Base-by-base conservation (phyloP, 2,797 vertebrate species). In the Prunella strophiata region DNA sequence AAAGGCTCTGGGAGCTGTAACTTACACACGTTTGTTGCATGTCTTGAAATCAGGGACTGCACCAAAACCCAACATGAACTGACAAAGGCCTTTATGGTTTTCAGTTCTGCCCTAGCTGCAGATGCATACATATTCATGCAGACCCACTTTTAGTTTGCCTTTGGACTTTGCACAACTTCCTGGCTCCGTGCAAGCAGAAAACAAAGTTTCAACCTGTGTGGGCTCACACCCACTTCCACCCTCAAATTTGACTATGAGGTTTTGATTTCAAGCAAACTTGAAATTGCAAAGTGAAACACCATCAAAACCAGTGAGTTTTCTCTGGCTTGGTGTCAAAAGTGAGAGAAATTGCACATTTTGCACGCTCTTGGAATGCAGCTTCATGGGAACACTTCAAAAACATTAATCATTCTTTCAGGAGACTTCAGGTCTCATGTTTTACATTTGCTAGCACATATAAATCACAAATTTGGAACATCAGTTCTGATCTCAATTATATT, bases 391-490 rank as follows among this genome's bases (percentile, higher is more conserved):
- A 8, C 74, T 96, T 93, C 38, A 32, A 36, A 89, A 93, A 16
- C 93, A 90, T 96, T 90, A 94, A 91, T 96, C 85, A 94, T 87
- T 61, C 89, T 87, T 94, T 82, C 88, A 95, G 61, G 42, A 94
- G 77, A 54, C 34, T 86, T 91, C 77, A 86, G 74, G 63, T 81
- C 80, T 87, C 67, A 17, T 51, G 45, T 85, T 94, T 93, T 94
- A 86, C 79, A 42, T 79, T 94, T 0, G 0, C 63, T 82, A 82
- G 58, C 58, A 57, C 47, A 47, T 70, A 94, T 74, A 88, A 95
- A 94, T 95, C 88, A 88, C 76, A 70, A 79, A 78, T 77, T 63
- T 90, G 85, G 76, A 90, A 75, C 52, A 63, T 48, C 67, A 54
- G 22, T 40, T 86, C 83, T 91, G 83, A 93, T 92, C 67, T 88